Percentiles rank a stretch among this genome's conserved stretches.
Conservation (phyloP, 1,140 invertebrate species). For the Drosophila rufa region DNA sequence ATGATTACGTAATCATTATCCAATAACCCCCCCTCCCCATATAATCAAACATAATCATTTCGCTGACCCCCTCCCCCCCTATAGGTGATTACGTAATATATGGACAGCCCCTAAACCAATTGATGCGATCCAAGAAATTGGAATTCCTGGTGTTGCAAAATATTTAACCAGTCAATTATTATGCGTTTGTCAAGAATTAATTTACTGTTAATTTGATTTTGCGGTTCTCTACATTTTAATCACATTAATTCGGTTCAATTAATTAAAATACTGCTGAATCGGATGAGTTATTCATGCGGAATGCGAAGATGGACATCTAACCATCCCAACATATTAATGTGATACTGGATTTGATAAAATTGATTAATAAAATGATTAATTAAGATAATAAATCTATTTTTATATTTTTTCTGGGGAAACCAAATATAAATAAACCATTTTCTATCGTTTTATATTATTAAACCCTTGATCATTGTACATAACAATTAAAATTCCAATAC, state of each 20-base stretch:
- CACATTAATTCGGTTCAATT: conserved; percentile 5
- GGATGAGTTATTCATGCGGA: neutral
- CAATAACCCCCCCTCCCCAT: too few relatives aligned
- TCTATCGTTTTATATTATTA: neutral
- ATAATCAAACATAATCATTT: too few relatives aligned
- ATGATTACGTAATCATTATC: too few relatives aligned
- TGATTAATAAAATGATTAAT: neutral
- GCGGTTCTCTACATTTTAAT: conserved; percentile 18
- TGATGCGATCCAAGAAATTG: conserved; percentile 22
- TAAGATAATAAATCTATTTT: neutral
- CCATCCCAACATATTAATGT: neutral
- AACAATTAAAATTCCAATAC: too few relatives aligned
- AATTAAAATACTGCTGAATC: conserved; percentile 5
- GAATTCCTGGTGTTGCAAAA: conserved; percentile 14
- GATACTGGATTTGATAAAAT: neutral
- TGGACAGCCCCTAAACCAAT: too few relatives aligned
- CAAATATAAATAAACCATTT: neutral
- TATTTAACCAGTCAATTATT: conserved; percentile 25
- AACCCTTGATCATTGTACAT: neutral
- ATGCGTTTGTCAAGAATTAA: conserved; percentile 28
- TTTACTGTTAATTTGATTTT: conserved; percentile 29
- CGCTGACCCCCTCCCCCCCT: too few relatives aligned
- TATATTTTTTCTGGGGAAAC: neutral
- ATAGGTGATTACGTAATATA: too few relatives aligned
- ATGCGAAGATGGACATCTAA: neutral